Evolutionary conservation across 2,888 invertebrate species (phyloP), one percentile per base, ranked within the genome.

Genomic region (Tiliacea citrago): DNA sequence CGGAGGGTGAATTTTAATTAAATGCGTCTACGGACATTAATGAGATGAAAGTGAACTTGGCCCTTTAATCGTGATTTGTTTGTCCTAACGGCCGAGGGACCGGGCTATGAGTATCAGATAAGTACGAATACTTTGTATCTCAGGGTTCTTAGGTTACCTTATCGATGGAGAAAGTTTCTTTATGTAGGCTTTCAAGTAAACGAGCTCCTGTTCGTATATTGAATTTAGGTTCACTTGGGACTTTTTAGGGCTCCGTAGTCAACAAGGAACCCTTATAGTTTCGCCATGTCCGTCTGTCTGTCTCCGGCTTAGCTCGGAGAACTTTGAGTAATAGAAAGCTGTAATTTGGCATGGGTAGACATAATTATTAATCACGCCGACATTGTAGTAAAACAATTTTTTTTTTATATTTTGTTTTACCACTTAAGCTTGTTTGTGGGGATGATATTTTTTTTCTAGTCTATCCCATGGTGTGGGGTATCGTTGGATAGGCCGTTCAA

Each of bases 1-100:
- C 81, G 90, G 92, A 93, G 96, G 96, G 95, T 94, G 94, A 93
- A 94, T 95, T 96, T 96, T 96, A 96, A 96, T 96, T 96, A 96
- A 96, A 96, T 94, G 93, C 93, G 93, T 92, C 93, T 92, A 92
- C 91, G 92, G 88, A 93, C 93, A 94, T 94, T 95, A 95, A 95
- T 94, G 94, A 94, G 95, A 96, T 94, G 95, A 95, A 95, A 95
- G 94, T 92, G 94, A 93, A 94, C 91, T 90, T 90, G 90, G 91
- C 89, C 91, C 91, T 93, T 93, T 94, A 92, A 95, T 94, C 94
- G 94, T 93, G 96, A 96, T 96, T 96, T 96, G 96, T 96, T 95
- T 95, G 94, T 93, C 89, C 92, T 91, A 92, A 92, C 91, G 92
- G 92, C 87, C 83, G 81, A 87, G 83, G 89, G 89, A 87, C 90